phyloP scores from a whole-genome alignment of 2,888 invertebrate genomes.

The Punctoribates punctum region DNA sequence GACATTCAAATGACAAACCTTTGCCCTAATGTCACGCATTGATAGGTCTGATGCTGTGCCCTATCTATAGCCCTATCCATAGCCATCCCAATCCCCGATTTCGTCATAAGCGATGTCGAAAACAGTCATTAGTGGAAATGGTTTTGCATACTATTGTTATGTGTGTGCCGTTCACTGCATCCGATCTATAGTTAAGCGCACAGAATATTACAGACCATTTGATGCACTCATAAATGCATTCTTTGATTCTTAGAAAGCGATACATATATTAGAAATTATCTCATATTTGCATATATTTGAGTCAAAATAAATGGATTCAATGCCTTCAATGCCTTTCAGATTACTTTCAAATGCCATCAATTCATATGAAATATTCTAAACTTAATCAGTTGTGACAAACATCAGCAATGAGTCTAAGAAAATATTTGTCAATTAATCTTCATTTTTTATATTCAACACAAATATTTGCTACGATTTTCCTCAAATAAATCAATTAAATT shows the following conservation, averaged over 20 bases:
- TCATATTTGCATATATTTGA: neutral
- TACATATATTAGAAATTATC: slow-evolving; percentile 6
- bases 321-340: neutral
- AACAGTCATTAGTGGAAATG: neutral
- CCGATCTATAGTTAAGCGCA: neutral
- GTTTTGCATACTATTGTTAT: slow-evolving; percentile 6
- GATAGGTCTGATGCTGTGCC: neutral
- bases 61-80: neutral
- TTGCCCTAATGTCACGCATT: slow-evolving; percentile 5
- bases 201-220: neutral
- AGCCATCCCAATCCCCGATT: too few species aligned
- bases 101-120: neutral
- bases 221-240: neutral
- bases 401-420: neutral
- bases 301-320: neutral
- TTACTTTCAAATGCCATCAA: neutral
- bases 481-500: too few species aligned
- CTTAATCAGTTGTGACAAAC: too few species aligned
- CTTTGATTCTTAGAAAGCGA: neutral
- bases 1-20: slow-evolving; percentile 8
- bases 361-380: neutral
- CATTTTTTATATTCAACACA: neutral
- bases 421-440: neutral
- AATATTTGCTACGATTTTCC: too few species aligned
- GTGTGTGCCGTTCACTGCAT: neutral